Evolutionary conservation across 2,797 vertebrate species (phyloP), one percentile per base, ranked within the genome.

Genomic region (Valencia hispanica): DNA sequence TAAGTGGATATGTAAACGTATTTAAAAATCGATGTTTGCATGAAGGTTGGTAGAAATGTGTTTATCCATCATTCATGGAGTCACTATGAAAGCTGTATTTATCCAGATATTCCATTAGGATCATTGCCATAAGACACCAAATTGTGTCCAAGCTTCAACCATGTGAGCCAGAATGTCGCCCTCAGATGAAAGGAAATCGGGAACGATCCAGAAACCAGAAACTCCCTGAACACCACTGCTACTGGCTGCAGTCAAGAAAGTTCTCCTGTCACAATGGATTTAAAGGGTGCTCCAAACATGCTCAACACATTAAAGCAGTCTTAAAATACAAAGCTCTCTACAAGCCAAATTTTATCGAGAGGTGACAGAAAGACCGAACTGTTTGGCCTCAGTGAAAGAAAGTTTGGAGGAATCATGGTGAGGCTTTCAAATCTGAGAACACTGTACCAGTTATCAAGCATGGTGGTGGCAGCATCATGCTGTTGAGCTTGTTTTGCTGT

Each of bases 11-110:
- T 76, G 15, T 48, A 59, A 61, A 57, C 45, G 25, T 65, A 41
- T 79, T 39, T 41, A 50, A 36, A 50, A 30, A 63, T 45, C 65
- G 70, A 74, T 68, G 69, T 53, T 36, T 69, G 69, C 41, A 39
- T 22, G 18, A 39, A 34, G 3, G 48, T 45, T 39, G 47, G n/a
- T 34, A 32, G 48, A 34, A 34, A 17, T 32, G 36, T 45, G 18
- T 14, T 51, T 34, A 22, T 65, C 1, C 6, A 3, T 8, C 11
- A n/a, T 36, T 36, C 78, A 70, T 73, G 36, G 47, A 66, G 53
- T 50, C 7, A 15, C 6, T 30, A 18, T 74, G 72, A 76, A 81
- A 73, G 48, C 15, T 68, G 55, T n/a, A 30, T 72, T 72, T 74
- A 30, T 53, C 22, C 27, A 41, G 30, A 70, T 51, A 34, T 66